These are phyloP conservation scores for Cosmorhoe ocellata DNA, from an alignment of 2,888 invertebrate genomes.

Conservation along the genomic window DNA sequence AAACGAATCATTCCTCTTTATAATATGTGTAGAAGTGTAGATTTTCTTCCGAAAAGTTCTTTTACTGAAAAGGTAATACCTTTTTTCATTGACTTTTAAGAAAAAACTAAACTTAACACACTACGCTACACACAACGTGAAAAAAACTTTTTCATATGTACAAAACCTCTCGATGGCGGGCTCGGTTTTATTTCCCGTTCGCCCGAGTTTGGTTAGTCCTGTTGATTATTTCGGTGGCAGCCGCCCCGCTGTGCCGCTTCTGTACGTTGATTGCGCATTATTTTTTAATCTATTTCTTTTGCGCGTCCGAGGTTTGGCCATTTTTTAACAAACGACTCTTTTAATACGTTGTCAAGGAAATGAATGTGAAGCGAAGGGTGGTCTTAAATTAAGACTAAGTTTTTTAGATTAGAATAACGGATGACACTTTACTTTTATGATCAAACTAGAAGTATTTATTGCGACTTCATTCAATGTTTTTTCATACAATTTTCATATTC, in stretches of 20 bases:
- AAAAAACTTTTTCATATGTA: too few relatives aligned
- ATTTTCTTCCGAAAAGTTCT: too few relatives aligned
- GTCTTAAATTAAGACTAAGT: slow-evolving; percentile 8
- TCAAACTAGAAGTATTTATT: too few relatives aligned
- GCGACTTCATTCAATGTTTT: too few relatives aligned
- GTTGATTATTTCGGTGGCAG: slow-evolving; percentile 77
- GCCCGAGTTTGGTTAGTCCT: slow-evolving; percentile 62
- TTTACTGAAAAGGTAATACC: too few relatives aligned
- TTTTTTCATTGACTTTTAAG: too few relatives aligned
- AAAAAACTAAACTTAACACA: too few relatives aligned
- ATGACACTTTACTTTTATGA: too few relatives aligned
- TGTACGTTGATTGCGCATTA: slow-evolving; percentile 66
- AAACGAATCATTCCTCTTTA: too few relatives aligned
- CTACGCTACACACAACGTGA: too few relatives aligned
- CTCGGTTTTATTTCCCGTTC: slow-evolving; percentile 22
- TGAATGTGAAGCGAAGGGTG: slow-evolving; percentile 18
- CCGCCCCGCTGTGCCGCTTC: slow-evolving; percentile 66
- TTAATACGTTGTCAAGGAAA: slow-evolving; percentile 33
- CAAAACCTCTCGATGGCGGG: slow-evolving; percentile 6
- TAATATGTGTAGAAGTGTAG: too few relatives aligned
- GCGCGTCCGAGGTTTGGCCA: slow-evolving; percentile 22
- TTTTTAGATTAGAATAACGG: background rate
- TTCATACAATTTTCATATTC: too few relatives aligned
- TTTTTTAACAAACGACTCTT: slow-evolving; percentile 23
- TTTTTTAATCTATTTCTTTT: slow-evolving; percentile 44